A percentile compares a stretch with the other conserved stretches of the same genome.
phyloP scores from a whole-genome alignment of 2,113 vertebrate species.

The Galemys pyrenaicus region DNA sequence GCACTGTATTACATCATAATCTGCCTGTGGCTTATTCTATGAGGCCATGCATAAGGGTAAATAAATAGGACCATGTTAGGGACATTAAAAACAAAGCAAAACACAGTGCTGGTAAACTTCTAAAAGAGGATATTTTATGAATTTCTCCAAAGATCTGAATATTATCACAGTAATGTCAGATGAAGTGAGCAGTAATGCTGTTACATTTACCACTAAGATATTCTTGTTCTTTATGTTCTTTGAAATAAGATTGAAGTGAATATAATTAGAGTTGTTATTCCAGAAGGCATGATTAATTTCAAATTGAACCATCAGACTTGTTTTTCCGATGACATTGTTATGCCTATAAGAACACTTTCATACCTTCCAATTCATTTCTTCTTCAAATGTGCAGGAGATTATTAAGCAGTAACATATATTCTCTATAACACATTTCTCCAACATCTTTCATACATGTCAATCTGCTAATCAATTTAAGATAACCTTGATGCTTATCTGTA shows the following conservation, averaged over 20 bases:
- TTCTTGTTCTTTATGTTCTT: background rate
- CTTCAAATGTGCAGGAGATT: background rate
- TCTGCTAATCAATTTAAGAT: background rate
- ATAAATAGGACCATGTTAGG: background rate
- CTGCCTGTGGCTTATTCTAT: constrained; percentile 16
- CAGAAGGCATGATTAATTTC: constrained; percentile 3
- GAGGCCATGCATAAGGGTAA: background rate
- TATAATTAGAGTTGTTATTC: background rate
- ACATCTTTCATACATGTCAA: background rate
- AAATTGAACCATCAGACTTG: background rate
- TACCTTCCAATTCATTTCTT: background rate
- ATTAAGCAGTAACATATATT: background rate
- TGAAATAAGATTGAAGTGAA: constrained; percentile 8
- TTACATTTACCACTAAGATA: background rate
- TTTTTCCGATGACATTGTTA: background rate
- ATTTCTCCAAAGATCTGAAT: background rate
- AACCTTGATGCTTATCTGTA: rapidly evolving
- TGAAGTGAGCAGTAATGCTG: background rate
- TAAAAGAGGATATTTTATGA: background rate
- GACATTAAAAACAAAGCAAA: background rate
- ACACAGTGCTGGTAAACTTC: background rate
- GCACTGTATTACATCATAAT: constrained; percentile 19
- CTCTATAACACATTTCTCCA: background rate
- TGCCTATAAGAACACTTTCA: background rate
- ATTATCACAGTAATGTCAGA: background rate